phyloP scores from a whole-genome alignment of 2,113 vertebrate genomes.

The Chiloscyllium plagiosum region DNA sequence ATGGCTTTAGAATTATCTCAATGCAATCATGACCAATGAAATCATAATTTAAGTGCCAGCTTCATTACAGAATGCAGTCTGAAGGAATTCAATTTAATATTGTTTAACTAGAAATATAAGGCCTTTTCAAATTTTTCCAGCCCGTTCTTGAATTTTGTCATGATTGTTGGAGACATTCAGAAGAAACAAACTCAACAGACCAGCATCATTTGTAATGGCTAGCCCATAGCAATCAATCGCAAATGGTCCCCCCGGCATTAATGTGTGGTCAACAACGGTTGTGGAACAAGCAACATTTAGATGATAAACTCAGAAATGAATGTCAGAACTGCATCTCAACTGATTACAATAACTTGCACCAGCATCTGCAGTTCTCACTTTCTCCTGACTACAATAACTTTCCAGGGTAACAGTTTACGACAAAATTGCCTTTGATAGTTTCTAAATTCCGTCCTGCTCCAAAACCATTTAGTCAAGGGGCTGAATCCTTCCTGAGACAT shows the following conservation, averaged over 20 bases:
- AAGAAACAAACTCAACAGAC: not conserved
- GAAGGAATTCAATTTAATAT: not conserved
- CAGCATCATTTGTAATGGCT: not conserved
- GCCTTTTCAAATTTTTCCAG: not conserved
- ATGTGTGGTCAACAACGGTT: not conserved
- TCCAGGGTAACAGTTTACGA: not conserved
- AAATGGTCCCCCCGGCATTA: not conserved
- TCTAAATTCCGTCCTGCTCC: not conserved
- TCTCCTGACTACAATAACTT: not conserved
- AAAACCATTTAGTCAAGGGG: not conserved
- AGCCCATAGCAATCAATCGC: not conserved
- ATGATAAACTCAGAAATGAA: not conserved
- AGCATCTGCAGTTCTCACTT: too few species aligned
- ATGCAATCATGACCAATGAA: not conserved
- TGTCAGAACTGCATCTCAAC: not conserved
- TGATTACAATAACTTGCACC: not conserved
- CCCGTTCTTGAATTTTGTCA: not conserved
- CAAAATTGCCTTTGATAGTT: not conserved
- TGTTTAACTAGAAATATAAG: not conserved
- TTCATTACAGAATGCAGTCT: not conserved
- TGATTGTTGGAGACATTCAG: not conserved
- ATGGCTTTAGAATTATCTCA: not conserved
- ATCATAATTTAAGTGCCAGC: not conserved
- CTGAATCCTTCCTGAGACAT: not conserved
- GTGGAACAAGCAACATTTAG: not conserved